Conservation (phyloP, 1,140 invertebrate genomes). For the silkworm (Bombyx mori) region ASM3026992v2 NC_085114.1:10719001-10719500, state of each 20-base stretch:
- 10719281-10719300: conserved; percentile 47
- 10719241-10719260: conserved; percentile 72
- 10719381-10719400: too few species aligned
- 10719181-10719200: conserved; percentile 23
- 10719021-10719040: too few species aligned
- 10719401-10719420: too few species aligned
- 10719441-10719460: too few species aligned
- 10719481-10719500: too few species aligned
- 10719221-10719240: conserved; percentile 59
- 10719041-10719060: too few species aligned
- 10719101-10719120: conserved; percentile 34
- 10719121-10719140: conserved; percentile 47
- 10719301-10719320: neutral
- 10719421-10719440: too few species aligned
- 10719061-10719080: too few species aligned
- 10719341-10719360: too few species aligned
- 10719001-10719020: too few species aligned
- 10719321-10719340: neutral
- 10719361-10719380: too few species aligned
- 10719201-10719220: conserved; percentile 18
- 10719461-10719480: too few species aligned
- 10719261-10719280: conserved; percentile 66
- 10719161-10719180: conserved; percentile 44
- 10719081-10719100: conserved; percentile 10
- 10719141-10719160: conserved; percentile 56